Base-by-base conservation (phyloP, 2,113 vertebrate species). In the Paratilapia polleni region DNA sequence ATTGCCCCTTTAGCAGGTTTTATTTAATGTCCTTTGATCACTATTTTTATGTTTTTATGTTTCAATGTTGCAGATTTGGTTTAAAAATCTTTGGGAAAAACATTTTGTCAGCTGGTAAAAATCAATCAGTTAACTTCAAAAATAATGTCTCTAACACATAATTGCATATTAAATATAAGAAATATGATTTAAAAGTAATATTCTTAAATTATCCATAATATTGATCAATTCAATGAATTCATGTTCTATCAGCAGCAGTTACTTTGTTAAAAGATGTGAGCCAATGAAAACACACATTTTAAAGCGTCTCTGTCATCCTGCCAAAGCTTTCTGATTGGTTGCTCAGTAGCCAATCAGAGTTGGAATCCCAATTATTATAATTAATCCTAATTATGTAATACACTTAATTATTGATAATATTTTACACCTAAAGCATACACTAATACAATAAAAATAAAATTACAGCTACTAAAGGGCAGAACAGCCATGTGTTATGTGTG, bases 311-410 rank as follows among this genome's bases (percentile, higher is more conserved):
- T 6, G 15, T 10, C 12, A 70, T 49, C 24, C 43, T 52, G 43
- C 49, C 38, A 22, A 41, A 24, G 57, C 7, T 2, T 20, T 79
- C 4, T 70, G 78, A 87, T 87, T 89, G 74, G 81, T 78, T 20
- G 8, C 41, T 20, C 24, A 14, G 28, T 14, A 82, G 60, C 81
- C 58, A 43, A 79, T 82, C 81, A 70, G 59, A 59, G 9, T 22
- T 49, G 9, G 31, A 24, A 49, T 24, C 26, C 43, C 24, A 49
- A 20, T 28, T 28, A 70, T 8, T 3, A 49, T 70, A 70, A 49
- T 28, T 28, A 28, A 49, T 70, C 24, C 24, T 28, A 0, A 0
- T 70, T 28, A 8, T 0, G 0, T 19, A 70, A 49, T 49, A 8
- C 0, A 41, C 15, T 49, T 49, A 49, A 43, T 24, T 43, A 66